Conservation (phyloP, 2,113 vertebrate species). For the Chaenogobius annularis region DNA sequence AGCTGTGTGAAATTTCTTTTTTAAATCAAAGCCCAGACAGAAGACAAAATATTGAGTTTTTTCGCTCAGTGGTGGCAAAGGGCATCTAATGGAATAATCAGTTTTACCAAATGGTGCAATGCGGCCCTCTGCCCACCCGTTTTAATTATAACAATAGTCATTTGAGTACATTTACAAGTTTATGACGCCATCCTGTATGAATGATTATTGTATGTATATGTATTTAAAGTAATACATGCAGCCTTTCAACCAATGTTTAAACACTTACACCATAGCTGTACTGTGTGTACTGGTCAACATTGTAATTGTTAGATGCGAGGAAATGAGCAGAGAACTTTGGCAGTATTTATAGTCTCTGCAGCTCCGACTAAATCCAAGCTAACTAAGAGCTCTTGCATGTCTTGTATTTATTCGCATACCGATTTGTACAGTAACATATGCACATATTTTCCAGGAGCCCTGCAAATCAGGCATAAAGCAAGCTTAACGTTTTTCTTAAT, state of each 20-base stretch:
- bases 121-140: background rate
- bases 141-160: no score
- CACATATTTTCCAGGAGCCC: no score
- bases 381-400: background rate
- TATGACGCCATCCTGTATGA: no score
- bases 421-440: no score
- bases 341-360: background rate
- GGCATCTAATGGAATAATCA: constrained; percentile 19
- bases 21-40: constrained; percentile 33
- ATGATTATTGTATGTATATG: no score
- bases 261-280: no score
- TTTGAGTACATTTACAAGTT: no score
- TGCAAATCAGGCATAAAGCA: no score
- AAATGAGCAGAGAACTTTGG: background rate
- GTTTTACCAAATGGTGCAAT: constrained; percentile 36
- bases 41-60: constrained; percentile 15
- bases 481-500: no score
- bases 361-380: background rate
- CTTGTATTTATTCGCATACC: no score
- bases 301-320: background rate
- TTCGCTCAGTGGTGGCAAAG: constrained; percentile 16
- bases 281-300: no score
- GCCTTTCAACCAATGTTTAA: background rate
- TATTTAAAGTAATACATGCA: background rate
- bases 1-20: constrained; percentile 45